Evolutionary conservation across 2,797 vertebrate genomes (phyloP).

Genomic region (Kryptopterus vitreolus): DNA sequence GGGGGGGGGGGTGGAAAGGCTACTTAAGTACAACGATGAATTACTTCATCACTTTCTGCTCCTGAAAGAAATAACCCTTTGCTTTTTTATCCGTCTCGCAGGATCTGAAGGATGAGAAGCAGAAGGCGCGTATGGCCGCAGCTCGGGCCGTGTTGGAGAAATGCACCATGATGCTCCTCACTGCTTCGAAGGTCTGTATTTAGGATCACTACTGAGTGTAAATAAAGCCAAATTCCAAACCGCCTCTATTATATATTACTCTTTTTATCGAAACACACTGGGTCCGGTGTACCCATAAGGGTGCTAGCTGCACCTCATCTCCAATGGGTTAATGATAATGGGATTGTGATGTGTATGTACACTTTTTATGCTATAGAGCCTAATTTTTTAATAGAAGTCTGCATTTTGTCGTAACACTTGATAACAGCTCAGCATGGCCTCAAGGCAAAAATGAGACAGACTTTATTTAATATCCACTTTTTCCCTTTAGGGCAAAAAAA

Average conservation of each 20-base stretch:
- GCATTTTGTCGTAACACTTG: background rate
- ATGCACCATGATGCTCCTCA: slow-evolving; percentile 99
- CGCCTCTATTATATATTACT: background rate
- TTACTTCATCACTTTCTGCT: background rate
- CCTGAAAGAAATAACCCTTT: background rate
- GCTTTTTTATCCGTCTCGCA: slow-evolving; percentile 53
- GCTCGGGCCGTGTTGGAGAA: slow-evolving; percentile 95
- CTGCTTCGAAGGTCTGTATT: slow-evolving; percentile 89
- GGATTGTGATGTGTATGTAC: too few relatives aligned
- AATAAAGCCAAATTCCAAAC: background rate
- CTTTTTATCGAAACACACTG: too few relatives aligned
- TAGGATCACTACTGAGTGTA: slow-evolving; percentile 10
- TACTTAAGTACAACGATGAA: too few relatives aligned
- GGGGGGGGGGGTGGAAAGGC: too few relatives aligned
- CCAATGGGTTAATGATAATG: background rate
- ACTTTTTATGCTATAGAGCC: too few relatives aligned
- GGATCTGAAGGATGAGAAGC: slow-evolving; percentile 99
- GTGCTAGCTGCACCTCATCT: background rate
- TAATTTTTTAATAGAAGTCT: background rate
- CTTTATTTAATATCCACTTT: background rate
- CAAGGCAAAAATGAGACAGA: background rate
- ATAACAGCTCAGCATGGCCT: background rate
- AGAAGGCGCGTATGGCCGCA: slow-evolving; percentile 95
- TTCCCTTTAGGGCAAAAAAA: background rate
- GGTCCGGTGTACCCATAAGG: background rate